Percentiles rank a stretch among this genome's conserved stretches.
These are phyloP conservation scores for Telmatochromis brichardi DNA, from an alignment of 2,113 vertebrate species.

Conservation along the genomic window DNA sequence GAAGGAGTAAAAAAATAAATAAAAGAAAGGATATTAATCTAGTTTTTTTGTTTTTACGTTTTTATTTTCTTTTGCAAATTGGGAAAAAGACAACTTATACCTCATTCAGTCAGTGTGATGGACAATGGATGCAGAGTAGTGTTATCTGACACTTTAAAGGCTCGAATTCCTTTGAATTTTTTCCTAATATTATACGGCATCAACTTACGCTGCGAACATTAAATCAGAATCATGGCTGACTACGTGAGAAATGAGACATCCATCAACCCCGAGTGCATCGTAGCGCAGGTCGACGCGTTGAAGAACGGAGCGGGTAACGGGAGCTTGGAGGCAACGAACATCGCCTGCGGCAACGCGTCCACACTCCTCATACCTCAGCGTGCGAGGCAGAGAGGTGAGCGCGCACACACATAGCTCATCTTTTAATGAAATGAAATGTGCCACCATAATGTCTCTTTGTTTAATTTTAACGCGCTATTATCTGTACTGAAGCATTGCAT, in stretches of 20 bases:
- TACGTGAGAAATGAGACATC: conserved; percentile 38
- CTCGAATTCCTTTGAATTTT: not conserved
- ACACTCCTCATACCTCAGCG: conserved; percentile 1
- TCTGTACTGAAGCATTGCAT: not conserved
- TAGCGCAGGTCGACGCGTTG: conserved; percentile 14
- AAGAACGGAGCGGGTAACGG: conserved; percentile 32
- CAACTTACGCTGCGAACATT: not conserved
- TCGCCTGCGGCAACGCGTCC: conserved; percentile 53
- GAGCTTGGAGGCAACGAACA: conserved; percentile 47
- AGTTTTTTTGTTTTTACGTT: not conserved
- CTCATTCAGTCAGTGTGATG: not conserved
- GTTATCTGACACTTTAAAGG: not conserved
- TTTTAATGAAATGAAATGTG: not conserved
- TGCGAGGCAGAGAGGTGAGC: conserved; percentile 59
- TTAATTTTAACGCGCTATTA: not conserved
- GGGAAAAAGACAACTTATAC: not conserved
- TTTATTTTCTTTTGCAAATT: not conserved
- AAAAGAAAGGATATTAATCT: not conserved
- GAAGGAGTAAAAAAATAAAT: not conserved
- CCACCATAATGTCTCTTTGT: not conserved
- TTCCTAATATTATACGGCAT: not conserved
- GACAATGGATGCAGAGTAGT: not conserved
- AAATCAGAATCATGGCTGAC: conserved; percentile 31
- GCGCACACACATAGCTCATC: not conserved
- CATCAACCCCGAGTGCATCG: conserved; percentile 31